Evolutionary conservation across 2,113 vertebrate genomes (phyloP), one percentile per base, ranked within the genome.

Genomic region (Microcebus tavaratra): DNA sequence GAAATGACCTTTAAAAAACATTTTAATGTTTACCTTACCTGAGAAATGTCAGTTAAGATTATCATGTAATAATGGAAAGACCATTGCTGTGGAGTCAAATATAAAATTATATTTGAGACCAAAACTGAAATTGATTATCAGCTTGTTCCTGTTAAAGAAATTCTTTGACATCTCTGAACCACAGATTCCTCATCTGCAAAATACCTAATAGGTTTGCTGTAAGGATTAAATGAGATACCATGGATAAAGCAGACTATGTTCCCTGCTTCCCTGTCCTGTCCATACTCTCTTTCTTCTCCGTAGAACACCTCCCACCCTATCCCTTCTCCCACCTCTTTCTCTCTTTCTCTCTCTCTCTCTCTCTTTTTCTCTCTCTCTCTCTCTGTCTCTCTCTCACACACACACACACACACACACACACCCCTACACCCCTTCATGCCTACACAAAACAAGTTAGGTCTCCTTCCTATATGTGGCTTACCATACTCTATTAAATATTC

Each of bases 81-180:
- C 48, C 31, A 59, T 79, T 92, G 12, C 45, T 79, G 0, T 78
- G 70, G 23, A 70, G 27, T 89, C 12, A n/a, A 79, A 91, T 84
- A 21, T 78, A 63, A 68, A 87, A 84, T 76, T 92, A 53, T 27
- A 61, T 82, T 92, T 94, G 7, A 80, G n/a, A 78, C 34, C 9
- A 34, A 86, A 6, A 5, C 21, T 75, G n/a, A 90, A 65, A 73
- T 78, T 76, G 90, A 45, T 57, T 61, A 86, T 31, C 12, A 90
- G 31, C 50, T 87, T 93, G 42, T 93, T 84, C 81, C 29, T 91
- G 13, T 81, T 80, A 70, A 93, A 79, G 53, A 88, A 93, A 82
- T 65, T 75, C 45, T 57, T 85, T 86, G 29, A n/a, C 20, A 67
- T 92, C 45, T 75, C 27, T 94, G 81, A 95, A 23, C 45, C 8